A percentile compares a stretch with the other conserved stretches of the same genome.
phyloP scores from a whole-genome alignment of 2,113 vertebrate species.

The Coracopsis vasa region DNA sequence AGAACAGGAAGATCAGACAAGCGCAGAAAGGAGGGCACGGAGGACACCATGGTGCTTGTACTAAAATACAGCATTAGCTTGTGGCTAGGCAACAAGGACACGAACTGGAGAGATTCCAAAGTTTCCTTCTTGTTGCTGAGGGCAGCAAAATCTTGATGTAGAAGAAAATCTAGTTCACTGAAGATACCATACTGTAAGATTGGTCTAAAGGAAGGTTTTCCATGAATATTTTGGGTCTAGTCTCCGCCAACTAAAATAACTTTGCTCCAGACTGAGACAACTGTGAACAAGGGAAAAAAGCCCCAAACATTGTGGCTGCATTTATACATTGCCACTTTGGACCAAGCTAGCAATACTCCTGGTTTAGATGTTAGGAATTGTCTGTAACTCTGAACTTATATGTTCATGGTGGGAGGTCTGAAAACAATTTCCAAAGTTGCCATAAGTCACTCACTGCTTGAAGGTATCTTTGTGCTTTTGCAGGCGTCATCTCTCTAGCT shows the following conservation, averaged over 20 bases:
- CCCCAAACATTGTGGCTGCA: neutral
- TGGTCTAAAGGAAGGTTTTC: neutral
- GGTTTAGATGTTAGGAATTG: neutral
- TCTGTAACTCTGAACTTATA: neutral
- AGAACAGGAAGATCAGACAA: neutral
- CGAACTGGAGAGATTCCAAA: neutral
- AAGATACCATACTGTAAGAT: neutral
- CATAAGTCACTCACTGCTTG: neutral
- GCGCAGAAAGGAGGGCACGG: neutral
- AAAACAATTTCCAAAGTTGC: neutral
- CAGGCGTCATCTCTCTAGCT: neutral
- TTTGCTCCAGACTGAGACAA: neutral
- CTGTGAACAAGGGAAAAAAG: neutral
- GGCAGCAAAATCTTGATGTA: neutral
- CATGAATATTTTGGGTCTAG: neutral
- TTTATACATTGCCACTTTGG: neutral
- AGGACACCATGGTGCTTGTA: accelerated
- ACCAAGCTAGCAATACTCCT: neutral
- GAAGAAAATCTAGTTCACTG: neutral
- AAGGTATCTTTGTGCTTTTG: neutral
- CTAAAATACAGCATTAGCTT: neutral
- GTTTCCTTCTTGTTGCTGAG: neutral
- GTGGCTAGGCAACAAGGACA: neutral
- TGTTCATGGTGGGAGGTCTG: neutral
- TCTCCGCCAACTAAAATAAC: neutral